A percentile compares a stretch with the other conserved stretches of the same genome.
phyloP scores from a whole-genome alignment of 2,113 vertebrate genomes.

The Calidris pygmaea region DNA sequence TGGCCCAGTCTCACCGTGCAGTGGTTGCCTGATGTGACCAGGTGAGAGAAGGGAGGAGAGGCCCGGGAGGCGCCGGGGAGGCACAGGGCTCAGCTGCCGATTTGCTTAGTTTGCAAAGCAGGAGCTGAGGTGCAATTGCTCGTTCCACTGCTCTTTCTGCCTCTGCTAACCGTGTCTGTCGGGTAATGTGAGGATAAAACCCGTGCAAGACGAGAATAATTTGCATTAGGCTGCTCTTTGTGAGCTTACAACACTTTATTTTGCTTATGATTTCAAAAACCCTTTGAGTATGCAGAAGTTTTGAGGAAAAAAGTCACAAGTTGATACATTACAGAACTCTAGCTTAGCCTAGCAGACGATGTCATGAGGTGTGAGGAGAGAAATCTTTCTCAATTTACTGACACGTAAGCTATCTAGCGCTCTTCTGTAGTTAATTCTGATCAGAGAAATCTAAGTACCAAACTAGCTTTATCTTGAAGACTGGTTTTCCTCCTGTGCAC shows the following conservation, averaged over 20 bases:
- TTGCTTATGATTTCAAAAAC: neutral
- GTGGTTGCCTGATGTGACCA: conserved; percentile 90
- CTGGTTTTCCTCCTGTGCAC: rapidly evolving
- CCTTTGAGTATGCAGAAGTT: neutral
- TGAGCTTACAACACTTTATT: neutral
- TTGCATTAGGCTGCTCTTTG: neutral
- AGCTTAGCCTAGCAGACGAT: neutral
- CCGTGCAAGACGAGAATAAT: rapidly evolving
- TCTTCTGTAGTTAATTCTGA: neutral
- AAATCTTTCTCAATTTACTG: neutral
- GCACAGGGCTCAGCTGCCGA: neutral
- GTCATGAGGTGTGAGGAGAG: neutral
- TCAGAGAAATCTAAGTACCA: neutral
- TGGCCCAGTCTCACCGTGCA: conserved; percentile 95
- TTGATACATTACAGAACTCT: neutral
- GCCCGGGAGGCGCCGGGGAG: neutral
- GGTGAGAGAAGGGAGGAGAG: conserved; percentile 71
- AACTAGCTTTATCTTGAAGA: neutral
- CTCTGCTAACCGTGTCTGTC: rapidly evolving
- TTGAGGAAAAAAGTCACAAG: neutral
- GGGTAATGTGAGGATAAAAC: neutral
- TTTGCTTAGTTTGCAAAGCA: neutral
- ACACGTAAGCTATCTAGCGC: neutral
- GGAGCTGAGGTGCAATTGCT: neutral
- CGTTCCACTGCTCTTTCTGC: neutral